A percentile compares a stretch with the other conserved stretches of the same genome.
Conservation (phyloP, 1,140 invertebrate species). For the Dendroctonus valens region DNA sequence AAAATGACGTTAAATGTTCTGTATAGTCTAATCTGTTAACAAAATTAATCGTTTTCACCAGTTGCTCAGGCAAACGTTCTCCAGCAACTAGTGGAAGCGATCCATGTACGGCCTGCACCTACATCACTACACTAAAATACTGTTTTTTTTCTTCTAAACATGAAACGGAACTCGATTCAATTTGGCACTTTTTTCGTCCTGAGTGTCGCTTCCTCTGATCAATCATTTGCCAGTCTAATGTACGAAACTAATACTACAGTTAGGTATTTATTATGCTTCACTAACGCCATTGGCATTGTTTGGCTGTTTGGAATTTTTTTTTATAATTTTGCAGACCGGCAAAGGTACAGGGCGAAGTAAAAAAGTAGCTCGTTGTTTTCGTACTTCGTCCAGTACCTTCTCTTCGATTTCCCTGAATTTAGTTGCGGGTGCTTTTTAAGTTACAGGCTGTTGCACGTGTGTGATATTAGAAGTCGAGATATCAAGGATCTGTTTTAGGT, state of each 20-base stretch:
- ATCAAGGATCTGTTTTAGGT: neutral
- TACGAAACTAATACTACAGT: slow-evolving; percentile 13
- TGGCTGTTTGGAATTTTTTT: neutral
- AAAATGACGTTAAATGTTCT: too few species aligned
- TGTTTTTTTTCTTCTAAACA: too few species aligned
- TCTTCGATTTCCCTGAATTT: neutral
- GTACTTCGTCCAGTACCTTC: neutral
- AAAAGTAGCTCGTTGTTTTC: neutral
- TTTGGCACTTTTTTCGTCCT: neutral
- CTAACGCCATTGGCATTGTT: too few species aligned
- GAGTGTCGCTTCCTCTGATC: neutral
- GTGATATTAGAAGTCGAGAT: too few species aligned
- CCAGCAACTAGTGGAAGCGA: too few species aligned
- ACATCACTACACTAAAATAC: too few species aligned
- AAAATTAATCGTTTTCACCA: too few species aligned
- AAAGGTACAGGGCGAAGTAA: neutral
- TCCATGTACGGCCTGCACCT: too few species aligned
- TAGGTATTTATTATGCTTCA: neutral
- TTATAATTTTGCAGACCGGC: slow-evolving; percentile 8
- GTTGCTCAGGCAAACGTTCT: too few species aligned
- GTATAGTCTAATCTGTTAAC: too few species aligned
- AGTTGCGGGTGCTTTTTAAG: neutral
- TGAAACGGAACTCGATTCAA: neutral
- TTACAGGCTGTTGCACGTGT: neutral
- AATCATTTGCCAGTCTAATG: slow-evolving; percentile 12